phyloP scores from a whole-genome alignment of 2,888 invertebrate genomes.

The Parnassius glacialis region DNA sequence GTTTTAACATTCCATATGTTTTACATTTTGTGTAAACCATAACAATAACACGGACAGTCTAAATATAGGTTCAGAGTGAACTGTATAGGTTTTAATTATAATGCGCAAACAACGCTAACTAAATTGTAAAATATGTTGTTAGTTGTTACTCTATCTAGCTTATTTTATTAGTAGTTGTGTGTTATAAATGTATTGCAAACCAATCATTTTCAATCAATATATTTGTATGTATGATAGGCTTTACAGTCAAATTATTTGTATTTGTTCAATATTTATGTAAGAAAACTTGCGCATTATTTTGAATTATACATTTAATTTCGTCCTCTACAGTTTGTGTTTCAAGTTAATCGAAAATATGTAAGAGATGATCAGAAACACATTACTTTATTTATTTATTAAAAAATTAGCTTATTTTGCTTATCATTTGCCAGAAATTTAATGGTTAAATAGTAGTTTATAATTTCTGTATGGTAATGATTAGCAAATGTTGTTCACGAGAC shows the following conservation, averaged over 20 bases:
- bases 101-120: slow-evolving; percentile 10
- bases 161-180: slow-evolving; percentile 13
- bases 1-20: slow-evolving; percentile 23
- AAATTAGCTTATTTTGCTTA: not conserved
- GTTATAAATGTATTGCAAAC: slow-evolving; percentile 43
- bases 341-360: not conserved
- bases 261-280: not conserved
- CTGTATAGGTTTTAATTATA: not conserved
- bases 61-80: slow-evolving; percentile 2
- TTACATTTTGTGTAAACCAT: slow-evolving; percentile 2
- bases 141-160: slow-evolving; percentile 6
- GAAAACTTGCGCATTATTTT: not conserved
- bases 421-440: not conserved
- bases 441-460: slow-evolving; percentile 6
- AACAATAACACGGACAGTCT: slow-evolving; percentile 6
- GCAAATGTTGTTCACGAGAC: not conserved
- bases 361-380: not conserved
- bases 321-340: not conserved
- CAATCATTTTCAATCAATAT: slow-evolving; percentile 49
- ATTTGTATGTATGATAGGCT: slow-evolving; percentile 29
- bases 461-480: slow-evolving; percentile 6
- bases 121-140: slow-evolving; percentile 13
- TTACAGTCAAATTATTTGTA: slow-evolving; percentile 18
- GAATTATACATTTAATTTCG: not conserved
- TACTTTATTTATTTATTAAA: slow-evolving; percentile 1